phyloP scores from a whole-genome alignment of 35 echinoderm and acorn worm genomes.

The Diadema setosum region DNA sequence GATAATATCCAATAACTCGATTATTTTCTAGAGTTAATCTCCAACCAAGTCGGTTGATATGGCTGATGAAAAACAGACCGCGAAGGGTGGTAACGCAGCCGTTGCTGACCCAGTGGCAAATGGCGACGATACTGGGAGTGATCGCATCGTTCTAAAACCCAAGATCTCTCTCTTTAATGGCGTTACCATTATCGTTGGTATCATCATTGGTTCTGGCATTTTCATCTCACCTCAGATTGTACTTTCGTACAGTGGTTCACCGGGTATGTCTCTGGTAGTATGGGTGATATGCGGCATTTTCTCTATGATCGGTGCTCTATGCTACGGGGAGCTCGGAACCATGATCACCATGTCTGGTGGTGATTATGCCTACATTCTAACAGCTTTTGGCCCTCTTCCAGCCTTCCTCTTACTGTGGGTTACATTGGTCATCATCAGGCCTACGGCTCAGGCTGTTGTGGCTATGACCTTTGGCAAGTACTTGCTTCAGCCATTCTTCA shows the following conservation, averaged over 20 bases:
- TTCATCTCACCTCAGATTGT: constrained; percentile 90
- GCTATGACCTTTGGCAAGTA: constrained; percentile 90
- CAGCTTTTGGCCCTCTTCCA: constrained; percentile 67
- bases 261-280: constrained; percentile 70
- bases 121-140: constrained; percentile 43
- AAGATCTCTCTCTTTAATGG: constrained; percentile 91
- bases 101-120: neutral
- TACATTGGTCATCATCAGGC: constrained; percentile 83
- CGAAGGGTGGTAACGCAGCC: neutral
- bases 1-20: too few species aligned
- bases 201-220: constrained; percentile 97
- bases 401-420: constrained; percentile 96
- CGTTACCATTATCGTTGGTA: constrained; percentile 89
- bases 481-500: constrained; percentile 87
- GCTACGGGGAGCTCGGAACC: constrained; percentile 95
- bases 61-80: neutral
- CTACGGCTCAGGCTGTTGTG: constrained; percentile 90
- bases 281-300: constrained; percentile 84
- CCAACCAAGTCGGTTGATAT: too few species aligned
- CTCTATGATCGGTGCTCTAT: constrained; percentile 93
- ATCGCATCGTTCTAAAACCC: constrained; percentile 64
- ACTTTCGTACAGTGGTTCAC: constrained; percentile 53
- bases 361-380: constrained; percentile 93
- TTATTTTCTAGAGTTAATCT: too few species aligned
- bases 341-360: constrained; percentile 98